phyloP scores from a whole-genome alignment of 2,797 vertebrate species.

The Parauchenoglanis ngamensis region DNA sequence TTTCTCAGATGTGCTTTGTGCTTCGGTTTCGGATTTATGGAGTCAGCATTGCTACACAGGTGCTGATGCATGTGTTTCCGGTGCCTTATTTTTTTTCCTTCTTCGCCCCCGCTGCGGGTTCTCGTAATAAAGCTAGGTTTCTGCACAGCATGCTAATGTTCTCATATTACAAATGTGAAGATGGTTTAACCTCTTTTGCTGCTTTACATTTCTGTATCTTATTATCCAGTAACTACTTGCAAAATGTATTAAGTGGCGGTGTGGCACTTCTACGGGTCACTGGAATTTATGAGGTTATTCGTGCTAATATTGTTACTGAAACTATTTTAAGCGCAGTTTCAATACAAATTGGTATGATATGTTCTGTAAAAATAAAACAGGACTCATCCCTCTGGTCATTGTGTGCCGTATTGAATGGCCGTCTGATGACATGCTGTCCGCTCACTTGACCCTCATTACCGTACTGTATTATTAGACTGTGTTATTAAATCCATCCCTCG shows the following conservation, averaged over 20 bases:
- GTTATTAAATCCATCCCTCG: conserved; percentile 36
- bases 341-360: neutral
- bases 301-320: neutral
- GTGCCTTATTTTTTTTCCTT: conserved; percentile 18
- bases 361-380: neutral
- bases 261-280: neutral
- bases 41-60: conserved; percentile 29
- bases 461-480: conserved; percentile 39
- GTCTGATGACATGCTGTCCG: neutral
- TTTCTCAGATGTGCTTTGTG: conserved; percentile 21
- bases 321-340: neutral
- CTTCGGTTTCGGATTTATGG: neutral
- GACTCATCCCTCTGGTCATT: conserved; percentile 15
- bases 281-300: neutral
- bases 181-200: neutral
- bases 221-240: conserved; percentile 1
- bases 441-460: conserved; percentile 31
- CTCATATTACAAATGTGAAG: neutral
- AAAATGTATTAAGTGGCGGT: neutral
- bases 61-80: conserved; percentile 37
- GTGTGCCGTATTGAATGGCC: neutral
- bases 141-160: neutral
- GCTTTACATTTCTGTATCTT: neutral
- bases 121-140: neutral
- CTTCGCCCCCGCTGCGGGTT: neutral